Base-by-base conservation (phyloP, 2,113 vertebrate species). In the Peromyscus californicus region DNA sequence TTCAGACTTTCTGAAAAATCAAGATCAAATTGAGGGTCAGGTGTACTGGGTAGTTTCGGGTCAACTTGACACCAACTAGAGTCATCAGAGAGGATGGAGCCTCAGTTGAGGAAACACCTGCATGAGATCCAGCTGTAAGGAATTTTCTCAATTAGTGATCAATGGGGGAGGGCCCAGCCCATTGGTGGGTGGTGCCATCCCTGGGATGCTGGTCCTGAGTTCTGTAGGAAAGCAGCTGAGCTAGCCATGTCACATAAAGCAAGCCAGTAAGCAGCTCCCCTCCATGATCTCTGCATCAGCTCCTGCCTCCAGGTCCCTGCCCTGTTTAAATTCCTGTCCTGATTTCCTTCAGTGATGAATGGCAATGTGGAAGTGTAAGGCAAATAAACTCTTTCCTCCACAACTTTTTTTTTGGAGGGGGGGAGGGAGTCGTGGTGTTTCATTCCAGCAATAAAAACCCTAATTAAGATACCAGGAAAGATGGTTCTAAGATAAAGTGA, bases 1-100 rank as follows among this genome's bases (percentile, higher is more conserved):
- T 94, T 91, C 80, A 84, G 45, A 19, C 22, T 74, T 63, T 51
- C n/a, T 85, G 83, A 74, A 94, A 94, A 97, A 94, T 89, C 54
- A 96, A 74, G 61, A 76, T 76, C 72, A 82, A 63, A 65, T 57
- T 93, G 88, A 90, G 29, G 45, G 31, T 5, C 63, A 86, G 63
- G 19, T 74, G 3, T 74, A 22, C 70, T 74, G 70, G 4, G 36
- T 39, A 19, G 36, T 22, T 39, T 72, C 15, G 0, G 21, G 19
- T 39, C 70, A 22, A 72, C 36, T 39, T 72, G 36, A 72, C 36
- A 21, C 70, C 7, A 72, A 36, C 36, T 10, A 39, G 70, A 9
- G 70, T 72, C 3, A 39, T 39, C 70, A 11, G 36, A 39, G 36
- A 74, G n/a, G 70, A 74, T 0, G 1, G 70, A 39, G 17, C 70